A percentile compares a stretch with the other conserved stretches of the same genome.
Evolutionary conservation across 2,888 invertebrate genomes (phyloP).

Genomic region (Silvanus unidentatus): DNA sequence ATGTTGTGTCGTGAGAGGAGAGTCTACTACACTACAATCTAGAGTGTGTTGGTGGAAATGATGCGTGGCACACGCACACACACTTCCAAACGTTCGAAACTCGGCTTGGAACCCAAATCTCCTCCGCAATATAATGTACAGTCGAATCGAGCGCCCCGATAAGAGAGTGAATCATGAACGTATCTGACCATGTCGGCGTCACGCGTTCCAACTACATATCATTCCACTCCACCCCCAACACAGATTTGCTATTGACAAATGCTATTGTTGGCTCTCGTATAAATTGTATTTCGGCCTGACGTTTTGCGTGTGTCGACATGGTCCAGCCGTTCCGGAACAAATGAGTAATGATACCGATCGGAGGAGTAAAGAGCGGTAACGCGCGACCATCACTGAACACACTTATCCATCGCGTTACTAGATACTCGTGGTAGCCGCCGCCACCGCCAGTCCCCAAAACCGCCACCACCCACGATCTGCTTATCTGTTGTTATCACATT

Average conservation of each 20-base stretch:
- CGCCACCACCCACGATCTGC: conserved; percentile 7
- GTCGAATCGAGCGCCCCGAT: no score
- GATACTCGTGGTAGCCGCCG: no score
- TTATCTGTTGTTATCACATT: conserved; percentile 16
- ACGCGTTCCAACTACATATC: conserved; percentile 35
- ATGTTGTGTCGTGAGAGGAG: no score
- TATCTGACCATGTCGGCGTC: conserved; percentile 30
- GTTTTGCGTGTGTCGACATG: conserved; percentile 43
- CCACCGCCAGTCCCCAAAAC: no score
- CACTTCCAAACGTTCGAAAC: no score
- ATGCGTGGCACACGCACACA: no score
- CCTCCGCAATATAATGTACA: no score
- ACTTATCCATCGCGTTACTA: no score
- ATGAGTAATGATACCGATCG: conserved; percentile 38
- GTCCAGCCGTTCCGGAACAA: conserved; percentile 40
- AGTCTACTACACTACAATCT: no score
- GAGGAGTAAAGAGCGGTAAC: conserved; percentile 21
- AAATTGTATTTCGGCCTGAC: conserved; percentile 39
- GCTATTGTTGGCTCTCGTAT: conserved; percentile 40
- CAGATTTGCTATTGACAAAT: conserved; percentile 44
- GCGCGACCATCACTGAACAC: conserved; percentile 8
- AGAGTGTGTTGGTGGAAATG: no score
- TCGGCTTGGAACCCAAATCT: no score
- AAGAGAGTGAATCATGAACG: conserved; percentile 27
- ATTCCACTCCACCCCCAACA: conserved; percentile 32